phyloP scores from a whole-genome alignment of 2,888 invertebrate genomes.

The Carabus problematicus region DNA sequence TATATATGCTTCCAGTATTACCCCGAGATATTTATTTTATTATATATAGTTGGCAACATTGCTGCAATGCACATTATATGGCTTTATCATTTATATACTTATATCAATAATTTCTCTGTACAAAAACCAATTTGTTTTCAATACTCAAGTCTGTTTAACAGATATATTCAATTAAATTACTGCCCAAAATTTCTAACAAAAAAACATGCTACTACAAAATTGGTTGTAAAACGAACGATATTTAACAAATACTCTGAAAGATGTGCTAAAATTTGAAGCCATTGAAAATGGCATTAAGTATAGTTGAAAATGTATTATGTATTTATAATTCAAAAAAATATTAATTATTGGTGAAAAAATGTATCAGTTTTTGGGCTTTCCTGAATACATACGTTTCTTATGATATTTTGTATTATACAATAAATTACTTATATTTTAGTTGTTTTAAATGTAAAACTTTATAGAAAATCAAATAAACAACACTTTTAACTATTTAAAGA shows the following conservation, averaged over 20 bases:
- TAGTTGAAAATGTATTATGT: constrained; percentile 9
- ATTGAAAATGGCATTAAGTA: no score
- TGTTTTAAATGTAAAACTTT: constrained; percentile 9
- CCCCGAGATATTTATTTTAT: background rate
- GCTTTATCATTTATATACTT: no score
- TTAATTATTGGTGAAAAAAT: background rate
- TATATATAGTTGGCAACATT: constrained; percentile 1
- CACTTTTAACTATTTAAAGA: constrained; percentile 3
- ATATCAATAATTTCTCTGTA: background rate
- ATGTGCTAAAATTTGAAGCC: no score
- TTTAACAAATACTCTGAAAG: no score
- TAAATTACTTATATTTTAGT: constrained; percentile 3
- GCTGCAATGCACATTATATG: constrained; percentile 4
- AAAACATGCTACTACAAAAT: no score
- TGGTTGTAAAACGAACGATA: no score
- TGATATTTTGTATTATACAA: constrained; percentile 6
- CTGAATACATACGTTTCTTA: constrained; percentile 1
- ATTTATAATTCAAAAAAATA: constrained; percentile 6
- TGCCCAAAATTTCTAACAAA: no score
- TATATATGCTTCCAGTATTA: constrained; percentile 8
- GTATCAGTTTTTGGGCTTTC: no score
- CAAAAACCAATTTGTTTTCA: background rate
- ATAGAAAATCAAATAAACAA: background rate
- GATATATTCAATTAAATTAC: no score
- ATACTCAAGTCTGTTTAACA: constrained; percentile 1